These are phyloP conservation scores for Andrena bicolor DNA, from an alignment of 2,888 invertebrate genomes.

Conservation along the genomic window DNA sequence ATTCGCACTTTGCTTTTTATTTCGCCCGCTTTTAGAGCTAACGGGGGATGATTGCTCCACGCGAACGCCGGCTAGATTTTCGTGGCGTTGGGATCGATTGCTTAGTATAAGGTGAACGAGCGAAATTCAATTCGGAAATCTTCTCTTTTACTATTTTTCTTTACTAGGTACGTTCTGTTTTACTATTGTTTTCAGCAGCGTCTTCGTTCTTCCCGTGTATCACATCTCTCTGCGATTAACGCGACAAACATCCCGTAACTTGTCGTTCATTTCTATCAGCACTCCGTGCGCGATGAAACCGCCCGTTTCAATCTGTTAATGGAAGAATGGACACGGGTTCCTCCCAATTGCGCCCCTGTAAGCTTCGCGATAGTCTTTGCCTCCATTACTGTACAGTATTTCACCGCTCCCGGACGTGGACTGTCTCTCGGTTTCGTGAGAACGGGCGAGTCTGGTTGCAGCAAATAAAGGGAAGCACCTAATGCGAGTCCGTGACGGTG, in stretches of 20 bases:
- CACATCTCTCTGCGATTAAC: too few species aligned
- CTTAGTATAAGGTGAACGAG: not conserved
- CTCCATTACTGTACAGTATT: constrained; percentile 60
- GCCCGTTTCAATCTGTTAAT: constrained; percentile 7
- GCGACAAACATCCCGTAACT: not conserved
- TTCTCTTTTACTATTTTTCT: not conserved
- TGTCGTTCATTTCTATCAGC: constrained; percentile 5
- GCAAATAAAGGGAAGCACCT: constrained; percentile 67
- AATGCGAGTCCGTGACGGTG: constrained; percentile 67
- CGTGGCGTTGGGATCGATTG: not conserved
- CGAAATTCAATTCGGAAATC: constrained; percentile 1
- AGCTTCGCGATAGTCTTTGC: constrained; percentile 39
- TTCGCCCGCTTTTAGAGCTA: not conserved
- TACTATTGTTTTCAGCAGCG: too few species aligned
- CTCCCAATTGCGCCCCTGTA: constrained; percentile 19
- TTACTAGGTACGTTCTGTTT: too few species aligned
- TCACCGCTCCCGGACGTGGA: constrained; percentile 39
- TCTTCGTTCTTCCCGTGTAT: too few species aligned
- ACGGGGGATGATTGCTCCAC: not conserved
- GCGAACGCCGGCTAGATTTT: too few species aligned
- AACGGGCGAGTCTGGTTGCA: constrained; percentile 49
- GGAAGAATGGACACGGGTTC: constrained; percentile 5
- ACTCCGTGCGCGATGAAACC: constrained; percentile 1
- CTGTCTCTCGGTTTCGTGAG: constrained; percentile 61
- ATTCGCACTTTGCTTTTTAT: not conserved